A percentile compares a stretch with the other conserved stretches of the same genome.
Conservation (phyloP, 1,140 invertebrate species). For the Papilio aristodemus region DNA sequence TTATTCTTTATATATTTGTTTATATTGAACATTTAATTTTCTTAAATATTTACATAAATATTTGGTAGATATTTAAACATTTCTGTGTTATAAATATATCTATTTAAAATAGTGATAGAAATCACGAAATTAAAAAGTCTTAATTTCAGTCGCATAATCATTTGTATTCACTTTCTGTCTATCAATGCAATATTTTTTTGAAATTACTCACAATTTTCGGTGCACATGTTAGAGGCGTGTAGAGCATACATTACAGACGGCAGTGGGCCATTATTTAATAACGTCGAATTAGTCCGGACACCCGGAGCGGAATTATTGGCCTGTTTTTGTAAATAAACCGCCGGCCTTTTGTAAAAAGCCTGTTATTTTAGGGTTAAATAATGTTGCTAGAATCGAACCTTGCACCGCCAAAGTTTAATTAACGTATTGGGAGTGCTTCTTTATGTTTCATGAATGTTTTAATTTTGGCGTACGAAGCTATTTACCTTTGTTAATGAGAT, state of each 20-base stretch:
- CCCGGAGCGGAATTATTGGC: conserved; percentile 63
- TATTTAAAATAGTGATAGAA: no score
- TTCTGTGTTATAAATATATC: no score
- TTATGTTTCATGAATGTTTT: no score
- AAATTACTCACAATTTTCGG: conserved; percentile 3
- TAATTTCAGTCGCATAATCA: no score
- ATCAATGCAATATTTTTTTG: neutral
- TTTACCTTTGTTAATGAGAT: no score
- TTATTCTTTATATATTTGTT: neutral
- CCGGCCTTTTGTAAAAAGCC: conserved; percentile 42
- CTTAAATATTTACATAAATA: no score
- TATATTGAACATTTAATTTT: no score
- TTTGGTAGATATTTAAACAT: no score
- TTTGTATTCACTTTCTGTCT: neutral
- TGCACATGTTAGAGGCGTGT: conserved; percentile 39
- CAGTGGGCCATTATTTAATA: conserved; percentile 70
- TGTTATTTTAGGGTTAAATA: conserved; percentile 42
- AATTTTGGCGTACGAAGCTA: no score
- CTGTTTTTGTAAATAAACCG: conserved; percentile 75
- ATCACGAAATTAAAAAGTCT: no score
- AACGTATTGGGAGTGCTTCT: neutral
- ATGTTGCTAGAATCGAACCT: conserved; percentile 26
- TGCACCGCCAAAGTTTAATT: conserved; percentile 1
- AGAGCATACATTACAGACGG: conserved; percentile 42
- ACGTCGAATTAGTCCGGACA: conserved; percentile 62